Evolutionary conservation across 2,888 invertebrate genomes (phyloP), one percentile per base, ranked within the genome.

Genomic region (Megamerina dolium): DNA sequence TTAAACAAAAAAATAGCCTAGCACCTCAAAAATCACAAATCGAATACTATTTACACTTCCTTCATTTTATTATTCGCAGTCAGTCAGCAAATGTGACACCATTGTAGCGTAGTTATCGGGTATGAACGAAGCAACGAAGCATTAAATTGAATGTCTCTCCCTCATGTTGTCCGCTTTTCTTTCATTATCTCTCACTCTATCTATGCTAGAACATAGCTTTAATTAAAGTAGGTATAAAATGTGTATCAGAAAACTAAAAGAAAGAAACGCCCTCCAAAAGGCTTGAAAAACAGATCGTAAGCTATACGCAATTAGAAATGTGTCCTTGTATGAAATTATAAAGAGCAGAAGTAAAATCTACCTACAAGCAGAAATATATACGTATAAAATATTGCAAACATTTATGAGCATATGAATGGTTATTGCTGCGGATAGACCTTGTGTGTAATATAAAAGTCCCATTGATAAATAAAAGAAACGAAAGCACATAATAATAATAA

Each of bases 131-230:
- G 10, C 27, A 27, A 27, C 49, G 31, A 41, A 43, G 52, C 51
- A 45, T 52, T 44, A 52, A 54, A 52, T 51, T 52, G 43, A 51
- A 52, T 49, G 48, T 52, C 47, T 52, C 42, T 27, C 13, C 5
- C 13, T n/a, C 27, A n/a, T 27, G 10, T 27, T 27, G 10, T 27
- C 27, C 5, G 12, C 10, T 23, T 13, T 5, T 10, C 30, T 35
- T 42, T 41, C 33, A 39, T 41, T 41, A 12, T 26, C 26, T 16
- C 16, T 16, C 6, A 3, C 16, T 8, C 8, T n/a, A 16, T 32
- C 18, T 5, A 30, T n/a, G 20, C 23, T 17, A 31, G 1, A 20
- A 30, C 21, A 12, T 3, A 20, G 10, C 17, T 27, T n/a, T 37
- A 12, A 30, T 18, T 17, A 21, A 30, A 5, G 27, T 21, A 32